Evolutionary conservation across 2,113 vertebrate genomes (phyloP), one percentile per base, ranked within the genome.

Genomic region (Tinamus guttatus): DNA sequence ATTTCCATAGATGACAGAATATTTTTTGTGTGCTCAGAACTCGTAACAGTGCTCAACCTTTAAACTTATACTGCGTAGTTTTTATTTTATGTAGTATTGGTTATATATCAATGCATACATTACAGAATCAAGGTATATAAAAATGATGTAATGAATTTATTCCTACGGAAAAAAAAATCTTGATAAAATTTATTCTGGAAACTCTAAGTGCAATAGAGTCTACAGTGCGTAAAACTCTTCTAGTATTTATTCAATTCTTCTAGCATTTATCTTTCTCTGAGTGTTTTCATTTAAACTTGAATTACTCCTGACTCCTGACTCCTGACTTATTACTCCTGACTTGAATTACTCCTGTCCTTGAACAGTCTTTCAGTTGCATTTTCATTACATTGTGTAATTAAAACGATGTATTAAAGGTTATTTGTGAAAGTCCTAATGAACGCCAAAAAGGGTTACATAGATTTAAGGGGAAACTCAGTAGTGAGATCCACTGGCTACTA

Each of bases 341-440:
- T 27, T n/a, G n/a, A n/a, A n/a, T n/a, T n/a, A n/a, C n/a, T n/a
- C 24, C 67, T 0, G 0, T 4, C 36, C 18, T 70, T 90, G 27
- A 73, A 38, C 13, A 40, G 9, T 65, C 56, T 87, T 90, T 70
- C 2, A 15, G 74, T 85, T 92, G 4, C 13, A 8, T 90, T 77
- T 93, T 67, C 34, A n/a, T 74, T 63, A 40, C 16, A 74, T 22
- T n/a, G n/a, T n/a, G n/a, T n/a, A n/a, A n/a, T n/a, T n/a, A 54
- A 54, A 81, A 28, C 45, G 95, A 36, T 32, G 85, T 88, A 63
- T 8, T 3, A 70, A 41, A 90, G 73, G 49, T 67, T 70, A 40
- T 78, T 79, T 91, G 41, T 76, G 68, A 68, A 60, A 5, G 14
- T 87, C 13, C 16, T 70, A 75, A 20, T 81, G 40, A 81, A 74